Percentiles rank a stretch among this genome's conserved stretches.
phyloP scores from a whole-genome alignment of 2,797 vertebrate species.

The Lithobates pipiens region DNA sequence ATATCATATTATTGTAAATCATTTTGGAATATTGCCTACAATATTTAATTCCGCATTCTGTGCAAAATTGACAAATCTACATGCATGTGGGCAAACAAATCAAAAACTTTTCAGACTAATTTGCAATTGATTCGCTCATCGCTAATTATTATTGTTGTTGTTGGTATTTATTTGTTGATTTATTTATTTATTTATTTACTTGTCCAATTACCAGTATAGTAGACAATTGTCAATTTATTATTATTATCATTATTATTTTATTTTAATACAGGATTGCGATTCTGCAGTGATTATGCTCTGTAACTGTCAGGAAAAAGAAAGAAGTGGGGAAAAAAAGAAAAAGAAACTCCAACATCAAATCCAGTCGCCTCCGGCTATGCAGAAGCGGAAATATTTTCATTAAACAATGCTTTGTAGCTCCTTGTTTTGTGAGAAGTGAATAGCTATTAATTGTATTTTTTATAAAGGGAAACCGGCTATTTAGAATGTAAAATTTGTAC shows the following conservation, averaged over 20 bases:
- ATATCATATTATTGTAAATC: no score
- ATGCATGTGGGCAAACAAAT: neutral
- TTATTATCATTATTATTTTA: no score
- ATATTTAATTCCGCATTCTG: no score
- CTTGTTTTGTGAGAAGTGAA: slow-evolving; percentile 54
- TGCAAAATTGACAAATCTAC: no score
- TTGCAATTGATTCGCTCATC: neutral
- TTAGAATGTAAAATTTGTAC: slow-evolving; percentile 79
- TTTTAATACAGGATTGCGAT: neutral
- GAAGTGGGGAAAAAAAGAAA: neutral
- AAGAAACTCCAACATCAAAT: slow-evolving; percentile 2
- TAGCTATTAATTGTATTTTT: slow-evolving; percentile 71
- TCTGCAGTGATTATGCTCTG: neutral
- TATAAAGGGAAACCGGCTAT: slow-evolving; percentile 68
- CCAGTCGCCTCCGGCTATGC: slow-evolving; percentile 6
- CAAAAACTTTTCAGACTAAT: neutral
- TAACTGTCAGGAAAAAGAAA: neutral
- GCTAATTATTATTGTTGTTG: neutral
- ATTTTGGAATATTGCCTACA: no score
- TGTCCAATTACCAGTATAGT: neutral
- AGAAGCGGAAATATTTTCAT: slow-evolving; percentile 38
- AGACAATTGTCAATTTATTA: neutral
- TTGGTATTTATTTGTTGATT: neutral
- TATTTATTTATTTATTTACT: neutral
- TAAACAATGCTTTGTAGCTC: slow-evolving; percentile 41